A percentile compares a stretch with the other conserved stretches of the same genome.
phyloP scores from a whole-genome alignment of 2,888 invertebrate genomes.

The Agrotis segetum region DNA sequence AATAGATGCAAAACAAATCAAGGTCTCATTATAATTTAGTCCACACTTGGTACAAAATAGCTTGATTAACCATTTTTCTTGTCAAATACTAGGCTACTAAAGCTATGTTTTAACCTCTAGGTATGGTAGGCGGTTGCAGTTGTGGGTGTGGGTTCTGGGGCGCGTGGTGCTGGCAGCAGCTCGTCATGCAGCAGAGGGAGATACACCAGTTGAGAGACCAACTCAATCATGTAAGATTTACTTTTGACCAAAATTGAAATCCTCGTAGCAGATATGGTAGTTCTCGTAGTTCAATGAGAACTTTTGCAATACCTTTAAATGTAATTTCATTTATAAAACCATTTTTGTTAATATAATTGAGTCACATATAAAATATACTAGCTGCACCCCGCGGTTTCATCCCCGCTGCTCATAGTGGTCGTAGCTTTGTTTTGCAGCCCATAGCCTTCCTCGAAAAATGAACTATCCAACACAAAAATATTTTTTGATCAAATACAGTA shows the following conservation, averaged over 20 bases:
- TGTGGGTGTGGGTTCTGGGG: conserved; percentile 87
- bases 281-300: background rate
- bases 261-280: background rate
- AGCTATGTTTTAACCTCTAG: conserved; percentile 59
- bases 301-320: background rate
- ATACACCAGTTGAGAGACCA: conserved; percentile 92
- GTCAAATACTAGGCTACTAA: background rate
- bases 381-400: too few species aligned
- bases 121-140: conserved; percentile 84
- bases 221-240: conserved; percentile 77
- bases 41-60: background rate
- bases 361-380: too few species aligned
- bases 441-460: too few species aligned
- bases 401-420: too few species aligned
- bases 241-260: background rate
- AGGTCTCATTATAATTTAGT: background rate
- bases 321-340: background rate
- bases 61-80: background rate
- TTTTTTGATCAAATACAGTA: too few species aligned
- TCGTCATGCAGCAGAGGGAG: conserved; percentile 92
- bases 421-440: too few species aligned
- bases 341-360: too few species aligned
- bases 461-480: too few species aligned
- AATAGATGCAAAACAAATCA: background rate
- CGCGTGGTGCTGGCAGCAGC: conserved; percentile 88